These are phyloP conservation scores for Rhadinocentrus ornatus DNA, from an alignment of 2,797 vertebrate genomes.

Conservation along the genomic window DNA sequence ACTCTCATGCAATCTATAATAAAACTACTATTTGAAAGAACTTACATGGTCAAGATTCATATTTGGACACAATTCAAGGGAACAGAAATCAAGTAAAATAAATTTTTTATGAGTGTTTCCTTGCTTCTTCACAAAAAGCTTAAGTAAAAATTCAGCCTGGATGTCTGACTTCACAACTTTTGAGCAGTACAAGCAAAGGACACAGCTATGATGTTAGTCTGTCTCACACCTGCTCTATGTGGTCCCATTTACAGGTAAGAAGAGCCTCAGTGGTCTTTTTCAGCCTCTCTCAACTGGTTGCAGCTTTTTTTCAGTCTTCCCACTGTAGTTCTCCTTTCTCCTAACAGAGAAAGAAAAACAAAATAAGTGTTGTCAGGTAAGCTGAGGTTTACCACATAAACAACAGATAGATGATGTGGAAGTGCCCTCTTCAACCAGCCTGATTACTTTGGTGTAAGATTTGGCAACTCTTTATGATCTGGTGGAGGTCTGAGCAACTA, in stretches of 20 bases:
- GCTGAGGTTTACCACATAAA: neutral
- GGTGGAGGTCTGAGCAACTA: constrained; percentile 27
- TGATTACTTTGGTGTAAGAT: constrained; percentile 44
- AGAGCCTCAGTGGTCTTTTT: constrained; percentile 27
- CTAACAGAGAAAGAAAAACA: neutral
- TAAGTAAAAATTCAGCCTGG: neutral
- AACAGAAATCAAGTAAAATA: neutral
- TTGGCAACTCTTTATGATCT: constrained; percentile 26
- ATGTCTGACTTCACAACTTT: constrained; percentile 18
- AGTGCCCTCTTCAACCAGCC: constrained; percentile 20
- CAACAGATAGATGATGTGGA: constrained; percentile 45
- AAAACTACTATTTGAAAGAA: neutral
- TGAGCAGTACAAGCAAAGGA: constrained; percentile 22
- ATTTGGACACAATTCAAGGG: neutral
- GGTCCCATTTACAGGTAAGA: constrained; percentile 44
- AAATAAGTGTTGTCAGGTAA: neutral
- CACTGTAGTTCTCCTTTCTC: neutral
- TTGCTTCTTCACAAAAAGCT: constrained; percentile 19
- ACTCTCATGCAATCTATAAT: neutral
- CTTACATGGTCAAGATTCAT: neutral
- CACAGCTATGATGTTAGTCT: constrained; percentile 28
- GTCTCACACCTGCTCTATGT: constrained; percentile 46
- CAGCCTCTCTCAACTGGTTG: constrained; percentile 26
- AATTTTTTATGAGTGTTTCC: neutral
- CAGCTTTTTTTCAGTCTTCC: neutral